Conservation (phyloP, 2,888 invertebrate species). For the Drosophila crucigera region DNA sequence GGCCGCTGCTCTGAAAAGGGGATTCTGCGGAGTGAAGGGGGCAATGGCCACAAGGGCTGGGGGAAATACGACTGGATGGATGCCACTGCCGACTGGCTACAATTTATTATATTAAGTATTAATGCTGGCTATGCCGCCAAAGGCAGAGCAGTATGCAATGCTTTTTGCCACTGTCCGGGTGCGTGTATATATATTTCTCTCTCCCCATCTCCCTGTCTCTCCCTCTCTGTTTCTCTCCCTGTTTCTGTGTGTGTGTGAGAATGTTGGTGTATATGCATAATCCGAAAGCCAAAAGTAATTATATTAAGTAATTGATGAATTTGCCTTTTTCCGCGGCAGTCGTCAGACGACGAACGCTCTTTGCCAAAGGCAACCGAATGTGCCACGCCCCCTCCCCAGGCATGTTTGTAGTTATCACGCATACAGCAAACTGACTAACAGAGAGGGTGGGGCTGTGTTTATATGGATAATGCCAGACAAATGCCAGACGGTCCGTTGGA, state of each 20-base stretch:
- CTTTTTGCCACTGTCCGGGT: slow-evolving; percentile 19
- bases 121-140: slow-evolving; percentile 67
- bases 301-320: slow-evolving; percentile 83
- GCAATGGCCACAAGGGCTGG: slow-evolving; percentile 10
- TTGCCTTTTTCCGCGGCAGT: slow-evolving; percentile 75
- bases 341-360: slow-evolving; percentile 46
- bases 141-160: slow-evolving; percentile 44
- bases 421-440: slow-evolving; percentile 12
- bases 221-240: neutral
- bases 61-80: slow-evolving; percentile 38
- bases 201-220: neutral
- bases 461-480: slow-evolving; percentile 50
- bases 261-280: slow-evolving; percentile 73
- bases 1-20: slow-evolving; percentile 38
- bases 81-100: slow-evolving; percentile 77
- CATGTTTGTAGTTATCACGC: slow-evolving; percentile 41
- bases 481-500: slow-evolving; percentile 43
- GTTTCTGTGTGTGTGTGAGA: slow-evolving; percentile 22
- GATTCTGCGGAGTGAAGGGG: neutral
- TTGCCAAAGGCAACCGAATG: slow-evolving; percentile 47
- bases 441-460: slow-evolving; percentile 2
- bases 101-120: slow-evolving; percentile 83
- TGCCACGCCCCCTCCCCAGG: slow-evolving; percentile 16
- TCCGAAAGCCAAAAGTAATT: slow-evolving; percentile 83
- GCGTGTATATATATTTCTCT: neutral